Percentiles rank a stretch among this genome's conserved stretches.
phyloP scores from a whole-genome alignment of 2,113 vertebrate genomes.

The Macrotus californicus region DNA sequence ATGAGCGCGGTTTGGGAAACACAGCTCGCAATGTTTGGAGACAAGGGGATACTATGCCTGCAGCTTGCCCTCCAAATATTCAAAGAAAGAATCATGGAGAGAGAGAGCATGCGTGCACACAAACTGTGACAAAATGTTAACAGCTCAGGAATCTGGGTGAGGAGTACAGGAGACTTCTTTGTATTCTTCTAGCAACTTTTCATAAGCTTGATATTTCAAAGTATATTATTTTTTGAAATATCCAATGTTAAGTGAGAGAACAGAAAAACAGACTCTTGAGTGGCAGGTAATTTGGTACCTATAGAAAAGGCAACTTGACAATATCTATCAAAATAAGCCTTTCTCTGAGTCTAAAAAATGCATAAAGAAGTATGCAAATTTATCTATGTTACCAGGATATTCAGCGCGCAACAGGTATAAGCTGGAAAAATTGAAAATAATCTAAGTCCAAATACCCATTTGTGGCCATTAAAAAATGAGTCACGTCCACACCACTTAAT shows the following conservation, averaged over 20 bases:
- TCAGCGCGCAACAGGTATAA: background rate
- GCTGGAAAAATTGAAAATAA: background rate
- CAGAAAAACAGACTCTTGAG: background rate
- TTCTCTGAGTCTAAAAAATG: background rate
- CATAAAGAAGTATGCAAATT: background rate
- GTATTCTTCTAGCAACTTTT: background rate
- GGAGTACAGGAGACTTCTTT: background rate
- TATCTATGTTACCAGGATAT: background rate
- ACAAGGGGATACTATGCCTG: background rate
- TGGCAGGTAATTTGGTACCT: background rate
- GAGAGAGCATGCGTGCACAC: background rate
- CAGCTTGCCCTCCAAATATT: background rate
- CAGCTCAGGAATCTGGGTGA: background rate
- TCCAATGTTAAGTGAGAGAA: background rate
- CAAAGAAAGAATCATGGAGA: background rate
- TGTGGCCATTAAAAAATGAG: background rate
- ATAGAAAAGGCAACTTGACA: background rate
- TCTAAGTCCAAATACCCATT: background rate
- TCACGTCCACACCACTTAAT: background rate
- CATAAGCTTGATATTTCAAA: background rate
- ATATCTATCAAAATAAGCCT: background rate
- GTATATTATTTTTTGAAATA: background rate
- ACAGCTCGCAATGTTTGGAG: background rate
- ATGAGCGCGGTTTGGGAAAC: background rate
- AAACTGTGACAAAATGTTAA: background rate